A percentile compares a stretch with the other conserved stretches of the same genome.
These are phyloP conservation scores for Ophonus ardosiacus DNA, from an alignment of 2,888 invertebrate genomes.

Conservation along the genomic window DNA sequence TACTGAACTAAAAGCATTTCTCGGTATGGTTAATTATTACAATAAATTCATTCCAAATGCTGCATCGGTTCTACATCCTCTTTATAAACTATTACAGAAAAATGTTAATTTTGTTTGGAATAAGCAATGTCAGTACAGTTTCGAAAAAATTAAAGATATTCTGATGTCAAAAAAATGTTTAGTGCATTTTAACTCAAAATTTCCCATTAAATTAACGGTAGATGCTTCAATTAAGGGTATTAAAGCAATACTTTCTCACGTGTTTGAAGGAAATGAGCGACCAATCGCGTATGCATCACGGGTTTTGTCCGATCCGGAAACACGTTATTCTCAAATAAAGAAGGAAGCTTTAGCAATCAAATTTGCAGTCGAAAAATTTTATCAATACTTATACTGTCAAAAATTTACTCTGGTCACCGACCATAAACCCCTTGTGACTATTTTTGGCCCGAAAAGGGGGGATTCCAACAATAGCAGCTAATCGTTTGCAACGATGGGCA, in stretches of 20 bases:
- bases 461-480: no score
- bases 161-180: not conserved
- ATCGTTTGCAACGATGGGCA: no score
- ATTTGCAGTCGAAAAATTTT: not conserved
- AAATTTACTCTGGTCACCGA: no score
- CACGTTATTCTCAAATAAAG: not conserved
- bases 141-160: not conserved
- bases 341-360: not conserved
- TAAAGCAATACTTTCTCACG: no score
- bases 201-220: not conserved
- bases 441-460: no score
- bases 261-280: not conserved
- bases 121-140: not conserved
- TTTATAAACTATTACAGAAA: not conserved
- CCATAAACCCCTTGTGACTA: no score
- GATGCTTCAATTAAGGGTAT: no score
- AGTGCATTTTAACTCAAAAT: not conserved
- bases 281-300: not conserved
- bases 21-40: not conserved
- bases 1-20: not conserved
- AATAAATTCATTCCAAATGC: not conserved
- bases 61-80: not conserved
- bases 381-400: not conserved
- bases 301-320: not conserved
- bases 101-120: not conserved